Evolutionary conservation across 2,888 invertebrate genomes (phyloP).

Genomic region (Miltochrista miniata): DNA sequence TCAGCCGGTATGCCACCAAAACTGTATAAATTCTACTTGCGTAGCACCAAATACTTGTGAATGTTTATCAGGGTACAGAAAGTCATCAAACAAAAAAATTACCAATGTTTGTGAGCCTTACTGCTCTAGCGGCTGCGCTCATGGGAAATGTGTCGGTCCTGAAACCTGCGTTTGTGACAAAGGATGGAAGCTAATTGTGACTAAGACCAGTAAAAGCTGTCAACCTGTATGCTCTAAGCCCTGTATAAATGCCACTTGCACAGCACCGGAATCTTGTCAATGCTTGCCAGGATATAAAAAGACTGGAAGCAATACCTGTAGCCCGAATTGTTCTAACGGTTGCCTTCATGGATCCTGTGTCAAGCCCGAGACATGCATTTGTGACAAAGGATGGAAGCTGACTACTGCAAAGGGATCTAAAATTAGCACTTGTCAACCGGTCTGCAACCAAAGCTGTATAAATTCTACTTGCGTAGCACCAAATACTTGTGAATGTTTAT

Average conservation of each 20-base stretch:
- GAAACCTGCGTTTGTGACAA: slow-evolving; percentile 16
- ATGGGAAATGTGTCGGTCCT: slow-evolving; percentile 17
- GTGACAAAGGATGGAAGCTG: slow-evolving; percentile 11
- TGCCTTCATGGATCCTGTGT: slow-evolving; percentile 9
- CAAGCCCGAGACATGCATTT: slow-evolving; percentile 7
- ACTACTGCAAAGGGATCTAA: neutral
- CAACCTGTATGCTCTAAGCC: neutral
- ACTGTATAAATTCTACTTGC: slow-evolving; percentile 11
- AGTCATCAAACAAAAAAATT: neutral
- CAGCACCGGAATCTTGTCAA: slow-evolving; percentile 1
- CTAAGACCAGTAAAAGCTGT: neutral
- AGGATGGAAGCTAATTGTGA: slow-evolving; percentile 8
- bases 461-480: neutral
- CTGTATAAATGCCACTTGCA: slow-evolving; percentile 3
- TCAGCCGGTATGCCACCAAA: slow-evolving; percentile 4
- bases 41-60: slow-evolving; percentile 16
- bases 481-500: slow-evolving; percentile 1
- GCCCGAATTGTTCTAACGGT: slow-evolving; percentile 9
- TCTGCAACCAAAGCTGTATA: neutral
- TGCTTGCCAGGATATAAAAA: neutral
- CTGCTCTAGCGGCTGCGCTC: slow-evolving; percentile 15
- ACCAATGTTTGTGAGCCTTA: slow-evolving; percentile 8
- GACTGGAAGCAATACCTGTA: neutral
- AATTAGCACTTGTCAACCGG: neutral
- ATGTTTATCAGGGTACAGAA: slow-evolving; percentile 15